Percentiles rank a stretch among this genome's conserved stretches.
Conservation (phyloP, 2,113 vertebrate species). For the Strigops habroptila region DNA sequence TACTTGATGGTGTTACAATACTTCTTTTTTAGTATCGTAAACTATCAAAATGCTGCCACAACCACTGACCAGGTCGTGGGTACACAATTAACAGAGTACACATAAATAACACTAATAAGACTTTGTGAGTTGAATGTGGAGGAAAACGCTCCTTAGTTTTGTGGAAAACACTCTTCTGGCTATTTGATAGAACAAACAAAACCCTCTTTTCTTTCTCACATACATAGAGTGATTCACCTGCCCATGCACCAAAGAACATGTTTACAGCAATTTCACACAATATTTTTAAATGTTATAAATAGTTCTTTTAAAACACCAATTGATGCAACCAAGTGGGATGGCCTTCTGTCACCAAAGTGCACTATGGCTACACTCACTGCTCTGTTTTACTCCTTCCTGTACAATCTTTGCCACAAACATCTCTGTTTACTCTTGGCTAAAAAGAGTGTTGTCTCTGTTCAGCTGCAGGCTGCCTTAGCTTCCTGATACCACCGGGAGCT, state of each 20-base stretch:
- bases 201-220: not conserved
- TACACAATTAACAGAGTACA: not conserved
- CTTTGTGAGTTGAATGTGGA: not conserved
- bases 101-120: not conserved
- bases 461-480: not conserved
- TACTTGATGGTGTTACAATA: not conserved
- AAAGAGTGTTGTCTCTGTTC: not conserved
- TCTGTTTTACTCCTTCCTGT: not conserved
- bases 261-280: not conserved
- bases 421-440: not conserved
- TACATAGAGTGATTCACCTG: not conserved
- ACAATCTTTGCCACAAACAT: not conserved
- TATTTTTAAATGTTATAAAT: not conserved
- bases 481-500: not conserved
- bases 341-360: not conserved
- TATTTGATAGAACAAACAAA: not conserved
- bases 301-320: not conserved
- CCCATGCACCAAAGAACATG: not conserved
- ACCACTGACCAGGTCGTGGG: not conserved
- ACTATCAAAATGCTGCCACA: not conserved
- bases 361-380: not conserved
- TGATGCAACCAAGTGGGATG: not conserved
- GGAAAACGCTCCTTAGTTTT: not conserved
- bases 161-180: not conserved
- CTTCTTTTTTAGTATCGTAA: not conserved